phyloP scores from a whole-genome alignment of 1,140 invertebrate genomes.

The Brachystomella parvula region DNA sequence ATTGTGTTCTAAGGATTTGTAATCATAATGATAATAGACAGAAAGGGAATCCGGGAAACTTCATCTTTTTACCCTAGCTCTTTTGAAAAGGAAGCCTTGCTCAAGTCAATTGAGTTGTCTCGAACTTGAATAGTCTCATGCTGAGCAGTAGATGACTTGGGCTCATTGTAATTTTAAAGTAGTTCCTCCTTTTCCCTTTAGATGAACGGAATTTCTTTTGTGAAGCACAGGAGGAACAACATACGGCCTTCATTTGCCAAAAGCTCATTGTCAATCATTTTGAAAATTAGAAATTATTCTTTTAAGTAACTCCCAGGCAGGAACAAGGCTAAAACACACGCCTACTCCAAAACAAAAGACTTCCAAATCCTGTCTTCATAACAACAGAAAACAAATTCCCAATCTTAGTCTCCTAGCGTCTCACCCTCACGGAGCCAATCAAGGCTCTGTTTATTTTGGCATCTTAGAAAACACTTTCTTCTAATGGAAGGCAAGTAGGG shows the following conservation, averaged over 20 bases:
- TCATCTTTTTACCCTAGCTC: background rate
- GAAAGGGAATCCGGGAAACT: background rate
- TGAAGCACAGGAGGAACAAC: background rate
- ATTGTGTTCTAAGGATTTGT: background rate
- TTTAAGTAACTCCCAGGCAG: background rate
- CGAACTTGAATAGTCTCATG: conserved; percentile 26
- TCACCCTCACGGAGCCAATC: no score
- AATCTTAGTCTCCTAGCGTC: no score
- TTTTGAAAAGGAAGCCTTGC: background rate
- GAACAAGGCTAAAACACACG: background rate
- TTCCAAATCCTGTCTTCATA: no score
- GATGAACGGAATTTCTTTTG: background rate
- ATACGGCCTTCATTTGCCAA: background rate
- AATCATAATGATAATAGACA: conserved; percentile 14
- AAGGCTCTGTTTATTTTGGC: background rate
- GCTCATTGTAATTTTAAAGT: conserved; percentile 19
- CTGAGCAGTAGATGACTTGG: conserved; percentile 30
- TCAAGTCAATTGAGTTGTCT: conserved; percentile 19
- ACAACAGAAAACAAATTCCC: no score
- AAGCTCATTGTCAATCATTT: conserved; percentile 1
- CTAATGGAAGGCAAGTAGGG: background rate
- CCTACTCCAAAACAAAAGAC: background rate
- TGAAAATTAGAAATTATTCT: conserved; percentile 4
- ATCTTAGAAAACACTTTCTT: background rate
- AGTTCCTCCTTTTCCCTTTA: conserved; percentile 10